phyloP scores from a whole-genome alignment of 2,113 vertebrate genomes.

The Boulengeromyrus knoepffleri region DNA sequence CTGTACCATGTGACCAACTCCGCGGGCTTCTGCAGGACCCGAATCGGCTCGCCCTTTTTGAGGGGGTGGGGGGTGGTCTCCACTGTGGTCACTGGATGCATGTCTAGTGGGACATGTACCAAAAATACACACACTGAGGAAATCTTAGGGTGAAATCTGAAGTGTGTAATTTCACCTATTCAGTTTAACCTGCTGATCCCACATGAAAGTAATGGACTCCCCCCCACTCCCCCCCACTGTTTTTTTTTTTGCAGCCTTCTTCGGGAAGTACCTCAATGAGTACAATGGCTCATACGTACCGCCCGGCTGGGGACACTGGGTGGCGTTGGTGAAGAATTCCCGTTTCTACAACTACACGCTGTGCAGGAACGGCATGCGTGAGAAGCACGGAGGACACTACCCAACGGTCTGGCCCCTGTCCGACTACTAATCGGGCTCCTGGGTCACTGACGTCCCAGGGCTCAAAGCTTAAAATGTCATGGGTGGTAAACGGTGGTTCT shows the following conservation, averaged over 20 bases:
- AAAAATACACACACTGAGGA: neutral
- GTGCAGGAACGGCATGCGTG: constrained; percentile 76
- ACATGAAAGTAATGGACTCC: neutral
- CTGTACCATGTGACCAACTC: neutral
- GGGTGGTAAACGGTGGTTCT: neutral
- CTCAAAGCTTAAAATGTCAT: neutral
- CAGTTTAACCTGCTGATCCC: neutral
- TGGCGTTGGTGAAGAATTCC: constrained; percentile 77
- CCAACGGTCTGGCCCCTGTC: constrained; percentile 59
- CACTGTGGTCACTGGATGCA: neutral
- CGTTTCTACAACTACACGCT: constrained; percentile 91
- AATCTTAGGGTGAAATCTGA: neutral
- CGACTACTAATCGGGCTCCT: neutral
- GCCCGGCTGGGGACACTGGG: constrained; percentile 91
- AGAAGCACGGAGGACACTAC: constrained; percentile 86
- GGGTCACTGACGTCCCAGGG: neutral
- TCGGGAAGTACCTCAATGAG: constrained; percentile 95
- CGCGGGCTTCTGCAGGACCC: neutral
- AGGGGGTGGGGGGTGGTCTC: neutral
- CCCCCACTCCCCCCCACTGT: neutral
- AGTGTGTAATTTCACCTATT: neutral
- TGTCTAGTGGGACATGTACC: neutral
- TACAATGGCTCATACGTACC: constrained; percentile 87
- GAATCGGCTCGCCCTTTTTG: neutral
- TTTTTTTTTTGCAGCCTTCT: constrained; percentile 68